Evolutionary conservation across 1,140 invertebrate species (phyloP).

Genomic region (Theocolax elegans): DNA sequence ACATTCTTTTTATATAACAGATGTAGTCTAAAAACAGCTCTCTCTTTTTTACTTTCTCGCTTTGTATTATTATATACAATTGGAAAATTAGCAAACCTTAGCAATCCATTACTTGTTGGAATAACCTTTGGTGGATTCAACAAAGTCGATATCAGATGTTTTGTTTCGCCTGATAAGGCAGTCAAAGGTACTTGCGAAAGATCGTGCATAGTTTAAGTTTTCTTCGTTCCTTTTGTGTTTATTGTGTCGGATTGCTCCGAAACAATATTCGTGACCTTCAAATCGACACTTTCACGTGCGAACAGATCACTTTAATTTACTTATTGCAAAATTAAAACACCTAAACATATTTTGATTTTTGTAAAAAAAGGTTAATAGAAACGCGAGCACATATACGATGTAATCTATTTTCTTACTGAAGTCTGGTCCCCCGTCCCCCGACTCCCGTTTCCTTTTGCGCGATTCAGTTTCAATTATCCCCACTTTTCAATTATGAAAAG

Average conservation of each 20-base stretch:
- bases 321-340: neutral
- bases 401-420: too few species aligned
- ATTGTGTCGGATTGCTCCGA: neutral
- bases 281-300: neutral
- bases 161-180: slow-evolving; percentile 65
- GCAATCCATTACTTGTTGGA: slow-evolving; percentile 68
- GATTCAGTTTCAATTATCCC: too few species aligned
- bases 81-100: slow-evolving; percentile 64
- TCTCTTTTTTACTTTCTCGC: too few species aligned
- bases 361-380: too few species aligned
- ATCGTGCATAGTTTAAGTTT: slow-evolving; percentile 66
- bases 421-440: too few species aligned
- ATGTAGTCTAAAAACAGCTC: too few species aligned
- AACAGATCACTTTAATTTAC: neutral
- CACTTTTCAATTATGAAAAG: too few species aligned
- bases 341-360: neutral
- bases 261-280: neutral
- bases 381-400: too few species aligned
- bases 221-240: neutral
- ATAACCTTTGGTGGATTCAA: slow-evolving; percentile 73
- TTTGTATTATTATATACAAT: neutral
- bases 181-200: slow-evolving; percentile 74
- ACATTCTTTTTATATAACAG: neutral
- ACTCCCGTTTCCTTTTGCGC: too few species aligned
- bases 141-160: slow-evolving; percentile 65